Percentiles rank a stretch among this genome's conserved stretches.
phyloP scores from a whole-genome alignment of 2,797 vertebrate genomes.

The Myripristis murdjan region DNA sequence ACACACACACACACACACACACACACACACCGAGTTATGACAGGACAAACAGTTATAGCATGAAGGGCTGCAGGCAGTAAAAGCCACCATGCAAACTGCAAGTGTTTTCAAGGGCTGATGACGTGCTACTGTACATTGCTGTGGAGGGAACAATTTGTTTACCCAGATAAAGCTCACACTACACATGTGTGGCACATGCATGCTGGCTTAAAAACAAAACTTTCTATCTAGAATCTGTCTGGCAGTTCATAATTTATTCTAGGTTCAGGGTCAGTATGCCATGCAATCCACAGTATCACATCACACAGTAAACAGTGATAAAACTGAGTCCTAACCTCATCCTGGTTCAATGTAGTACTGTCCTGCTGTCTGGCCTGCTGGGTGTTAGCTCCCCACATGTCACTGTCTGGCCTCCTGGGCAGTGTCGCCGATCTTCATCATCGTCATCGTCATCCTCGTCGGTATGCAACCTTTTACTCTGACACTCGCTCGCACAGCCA shows the following conservation, averaged over 20 bases:
- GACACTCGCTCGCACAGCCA: slow-evolving; percentile 71
- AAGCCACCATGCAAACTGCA: slow-evolving; percentile 6
- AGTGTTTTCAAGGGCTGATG: slow-evolving; percentile 50
- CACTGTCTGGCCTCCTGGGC: slow-evolving; percentile 50
- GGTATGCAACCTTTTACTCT: slow-evolving; percentile 88
- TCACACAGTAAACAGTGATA: no score
- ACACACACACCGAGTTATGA: not conserved
- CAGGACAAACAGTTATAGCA: slow-evolving; percentile 15
- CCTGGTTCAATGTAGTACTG: slow-evolving; percentile 52
- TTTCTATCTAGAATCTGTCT: no score
- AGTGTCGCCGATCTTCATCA: slow-evolving; percentile 69
- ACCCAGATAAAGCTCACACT: slow-evolving; percentile 9
- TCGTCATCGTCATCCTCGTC: slow-evolving; percentile 84
- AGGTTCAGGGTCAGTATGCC: no score
- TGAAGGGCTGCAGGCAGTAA: slow-evolving; percentile 7
- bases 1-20: slow-evolving; percentile 12
- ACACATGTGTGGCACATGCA: not conserved
- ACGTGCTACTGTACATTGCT: slow-evolving; percentile 58
- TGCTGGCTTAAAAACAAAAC: not conserved
- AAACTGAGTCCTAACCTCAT: slow-evolving; percentile 51
- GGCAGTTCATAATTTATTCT: no score
- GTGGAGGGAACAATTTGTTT: slow-evolving; percentile 46
- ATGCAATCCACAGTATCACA: no score
- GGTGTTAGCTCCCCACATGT: slow-evolving; percentile 85
- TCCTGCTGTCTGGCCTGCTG: slow-evolving; percentile 19